Evolutionary conservation across 2,113 vertebrate genomes (phyloP).

Genomic region (Burhinus oedicnemus): DNA sequence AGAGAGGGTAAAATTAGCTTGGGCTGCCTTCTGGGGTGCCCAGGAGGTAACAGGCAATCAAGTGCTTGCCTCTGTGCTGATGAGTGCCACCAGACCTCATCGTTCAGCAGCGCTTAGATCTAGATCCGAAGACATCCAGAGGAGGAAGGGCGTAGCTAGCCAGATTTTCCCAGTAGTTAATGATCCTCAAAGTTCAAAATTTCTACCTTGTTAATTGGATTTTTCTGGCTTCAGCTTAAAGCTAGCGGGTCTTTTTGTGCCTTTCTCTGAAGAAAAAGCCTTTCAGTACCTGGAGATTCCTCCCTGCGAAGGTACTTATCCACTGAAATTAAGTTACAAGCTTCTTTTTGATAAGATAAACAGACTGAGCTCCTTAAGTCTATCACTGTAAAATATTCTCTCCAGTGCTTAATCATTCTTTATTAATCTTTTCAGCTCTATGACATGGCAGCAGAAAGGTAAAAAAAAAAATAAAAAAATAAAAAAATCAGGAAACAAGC

Average conservation of each 20-base stretch:
- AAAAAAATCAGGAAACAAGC: neutral
- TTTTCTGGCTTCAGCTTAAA: neutral
- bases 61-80: neutral
- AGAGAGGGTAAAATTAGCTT: rapidly evolving
- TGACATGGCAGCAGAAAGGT: neutral
- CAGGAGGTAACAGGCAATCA: too few species aligned
- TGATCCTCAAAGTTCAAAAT: neutral
- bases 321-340: slow-evolving; percentile 38
- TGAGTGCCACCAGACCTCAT: rapidly evolving
- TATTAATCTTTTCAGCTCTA: slow-evolving; percentile 12
- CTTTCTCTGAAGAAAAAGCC: neutral
- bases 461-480: neutral
- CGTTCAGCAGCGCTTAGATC: rapidly evolving
- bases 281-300: neutral
- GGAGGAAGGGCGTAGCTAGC: rapidly evolving
- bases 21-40: neutral
- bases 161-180: neutral
- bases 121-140: neutral
- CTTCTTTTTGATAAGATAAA: slow-evolving; percentile 30
- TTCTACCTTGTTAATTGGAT: neutral
- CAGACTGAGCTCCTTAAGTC: slow-evolving; percentile 1
- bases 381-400: slow-evolving; percentile 2
- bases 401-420: slow-evolving; percentile 7
- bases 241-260: neutral
- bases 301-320: neutral